phyloP scores from a whole-genome alignment of 2,113 vertebrate species.

The Pogona vitticeps region DNA sequence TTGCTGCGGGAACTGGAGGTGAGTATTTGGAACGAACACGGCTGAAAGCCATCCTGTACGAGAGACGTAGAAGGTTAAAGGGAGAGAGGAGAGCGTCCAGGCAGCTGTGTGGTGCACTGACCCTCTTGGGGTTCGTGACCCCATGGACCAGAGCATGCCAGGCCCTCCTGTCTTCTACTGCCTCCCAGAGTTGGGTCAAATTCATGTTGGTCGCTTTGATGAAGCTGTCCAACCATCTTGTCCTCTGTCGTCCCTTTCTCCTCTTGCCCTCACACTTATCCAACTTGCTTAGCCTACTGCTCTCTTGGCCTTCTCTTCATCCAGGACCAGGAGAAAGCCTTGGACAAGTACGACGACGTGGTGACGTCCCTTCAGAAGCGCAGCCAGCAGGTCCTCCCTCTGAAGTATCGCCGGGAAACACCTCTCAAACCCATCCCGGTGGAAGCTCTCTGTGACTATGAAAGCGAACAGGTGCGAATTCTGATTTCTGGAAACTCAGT shows the following conservation, averaged over 20 bases:
- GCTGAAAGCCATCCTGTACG: background rate
- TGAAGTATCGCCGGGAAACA: conserved; percentile 82
- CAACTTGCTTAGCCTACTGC: background rate
- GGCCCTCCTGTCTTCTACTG: too few species aligned
- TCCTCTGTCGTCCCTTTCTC: too few species aligned
- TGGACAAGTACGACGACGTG: conserved; percentile 87
- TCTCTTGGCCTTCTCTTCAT: accelerated
- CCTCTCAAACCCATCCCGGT: conserved; percentile 84
- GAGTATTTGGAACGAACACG: conserved; percentile 58
- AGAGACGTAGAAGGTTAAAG: background rate
- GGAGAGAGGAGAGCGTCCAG: background rate
- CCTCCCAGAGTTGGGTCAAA: too few species aligned
- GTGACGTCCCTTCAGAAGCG: conserved; percentile 85
- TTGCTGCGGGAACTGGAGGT: conserved; percentile 89
- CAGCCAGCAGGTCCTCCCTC: conserved; percentile 87
- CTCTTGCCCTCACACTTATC: too few species aligned
- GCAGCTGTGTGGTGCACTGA: too few species aligned
- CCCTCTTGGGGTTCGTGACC: background rate
- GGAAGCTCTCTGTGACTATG: conserved; percentile 93
- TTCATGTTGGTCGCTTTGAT: too few species aligned
- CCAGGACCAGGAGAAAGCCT: conserved; percentile 93
- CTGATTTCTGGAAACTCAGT: background rate
- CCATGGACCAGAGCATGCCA: background rate
- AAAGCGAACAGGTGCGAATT: conserved; percentile 82
- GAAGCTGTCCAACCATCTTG: too few species aligned